Percentiles rank a stretch among this genome's conserved stretches.
These are phyloP conservation scores for Nomada lathburiana DNA, from an alignment of 2,888 invertebrate genomes.

Conservation along the genomic window DNA sequence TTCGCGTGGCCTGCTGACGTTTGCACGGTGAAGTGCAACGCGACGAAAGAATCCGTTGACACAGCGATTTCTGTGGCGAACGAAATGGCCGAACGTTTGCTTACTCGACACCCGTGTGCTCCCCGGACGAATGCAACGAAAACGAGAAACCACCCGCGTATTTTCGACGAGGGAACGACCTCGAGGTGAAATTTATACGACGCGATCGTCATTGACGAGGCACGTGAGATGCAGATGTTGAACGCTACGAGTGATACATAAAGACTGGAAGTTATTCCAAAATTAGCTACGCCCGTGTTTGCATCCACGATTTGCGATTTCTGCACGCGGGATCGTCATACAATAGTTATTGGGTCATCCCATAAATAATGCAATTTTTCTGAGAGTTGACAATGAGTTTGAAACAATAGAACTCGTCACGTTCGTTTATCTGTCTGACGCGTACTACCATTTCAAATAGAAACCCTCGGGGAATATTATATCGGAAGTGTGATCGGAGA, in stretches of 20 bases:
- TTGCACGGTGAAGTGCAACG: conserved; percentile 1
- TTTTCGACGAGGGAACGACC: conserved; percentile 37
- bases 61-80: conserved; percentile 11
- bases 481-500: too few species aligned
- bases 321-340: background rate
- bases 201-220: conserved; percentile 14
- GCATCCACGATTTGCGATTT: background rate
- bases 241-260: background rate
- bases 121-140: conserved; percentile 17
- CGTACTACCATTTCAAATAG: too few species aligned
- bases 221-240: conserved; percentile 6
- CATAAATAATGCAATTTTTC: too few species aligned
- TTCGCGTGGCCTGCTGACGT: background rate
- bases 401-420: too few species aligned
- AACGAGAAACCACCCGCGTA: conserved; percentile 27
- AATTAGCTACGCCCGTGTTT: background rate
- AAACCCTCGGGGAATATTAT: too few species aligned
- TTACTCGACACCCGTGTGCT: conserved; percentile 12
- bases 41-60: conserved; percentile 32
- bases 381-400: too few species aligned
- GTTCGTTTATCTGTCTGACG: too few species aligned
- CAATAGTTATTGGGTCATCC: background rate
- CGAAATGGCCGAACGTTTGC: conserved; percentile 20
- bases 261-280: background rate
- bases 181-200: conserved; percentile 31